phyloP scores from a whole-genome alignment of 2,888 invertebrate species.

The Acleris emargana region DNA sequence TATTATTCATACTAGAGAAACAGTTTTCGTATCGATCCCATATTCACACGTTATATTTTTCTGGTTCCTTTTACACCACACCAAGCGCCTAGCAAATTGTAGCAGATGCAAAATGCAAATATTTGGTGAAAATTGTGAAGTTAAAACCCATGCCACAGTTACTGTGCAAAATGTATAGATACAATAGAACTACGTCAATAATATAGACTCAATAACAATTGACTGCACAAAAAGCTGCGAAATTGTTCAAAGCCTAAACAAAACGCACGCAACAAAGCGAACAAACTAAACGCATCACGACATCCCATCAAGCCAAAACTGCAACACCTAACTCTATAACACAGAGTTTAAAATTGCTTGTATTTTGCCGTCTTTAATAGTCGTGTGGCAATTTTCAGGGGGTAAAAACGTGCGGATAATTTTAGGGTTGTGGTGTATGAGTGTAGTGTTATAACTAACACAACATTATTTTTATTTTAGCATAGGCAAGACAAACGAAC shows the following conservation, averaged over 20 bases:
- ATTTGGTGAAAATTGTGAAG: not conserved
- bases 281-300: conserved; percentile 17
- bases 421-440: too few relatives aligned
- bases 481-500: too few relatives aligned
- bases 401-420: not conserved
- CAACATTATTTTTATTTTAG: too few relatives aligned
- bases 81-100: too few relatives aligned
- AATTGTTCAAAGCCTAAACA: conserved; percentile 14
- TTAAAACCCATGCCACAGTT: not conserved
- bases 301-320: not conserved
- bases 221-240: conserved; percentile 18
- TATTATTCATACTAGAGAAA: too few relatives aligned
- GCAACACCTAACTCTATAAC: not conserved
- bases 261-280: conserved; percentile 18
- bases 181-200: not conserved
- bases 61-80: too few relatives aligned
- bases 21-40: too few relatives aligned
- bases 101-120: too few relatives aligned
- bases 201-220: conserved; percentile 16
- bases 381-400: not conserved
- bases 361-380: not conserved
- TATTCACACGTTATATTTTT: too few relatives aligned
- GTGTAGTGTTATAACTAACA: too few relatives aligned
- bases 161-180: not conserved
- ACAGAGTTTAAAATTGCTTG: conserved; percentile 9